Base-by-base conservation (phyloP, 1,140 invertebrate species). In the Achatina immaculata region DNA sequence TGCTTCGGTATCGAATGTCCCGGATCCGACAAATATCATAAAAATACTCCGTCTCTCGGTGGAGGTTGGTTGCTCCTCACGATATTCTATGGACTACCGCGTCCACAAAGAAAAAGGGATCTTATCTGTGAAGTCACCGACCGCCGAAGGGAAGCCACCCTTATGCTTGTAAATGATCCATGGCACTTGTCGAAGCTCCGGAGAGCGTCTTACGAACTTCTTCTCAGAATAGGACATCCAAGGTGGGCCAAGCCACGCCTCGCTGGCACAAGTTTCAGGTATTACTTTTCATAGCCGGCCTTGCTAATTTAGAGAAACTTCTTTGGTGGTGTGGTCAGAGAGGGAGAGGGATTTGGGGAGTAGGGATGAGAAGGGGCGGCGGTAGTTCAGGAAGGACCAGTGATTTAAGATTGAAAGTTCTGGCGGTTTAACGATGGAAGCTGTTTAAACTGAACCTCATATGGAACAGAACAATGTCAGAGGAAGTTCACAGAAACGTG, bases 251-350 rank as follows among this genome's bases (percentile, higher is more conserved):
- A 62, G 28, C 58, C 58, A 62, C 58, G 58, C 58, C 58, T 28
- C 7, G 9, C 2, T 9, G 4, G 3, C 1, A 62, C n/a, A 31
- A 28, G 51, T 55, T 34, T 62, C 31, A 6, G 9, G 58, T n/a
- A 31, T 4, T 62, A 6, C 4, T 62, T 62, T 62, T 31, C 16
- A 2, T 0, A 16, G 31, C 9, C n/a, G 16, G n/a, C 1, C 58
- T 28, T 21, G 58, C 58, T 62, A 62, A 62, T 62, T 62, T 62
- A 31, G 28, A 62, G 31, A 62, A n/a, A n/a, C n/a, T n/a, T n/a
- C n/a, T n/a, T n/a, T n/a, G n/a, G n/a, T n/a, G n/a, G n/a, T n/a
- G n/a, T n/a, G n/a, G n/a, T n/a, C n/a, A n/a, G n/a, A n/a, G n/a
- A n/a, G n/a, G n/a, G n/a, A n/a, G n/a, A n/a, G n/a, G n/a, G n/a